Percentiles rank a stretch among this genome's conserved stretches.
These are phyloP conservation scores for Pipistrellus nathusii DNA, from an alignment of 2,797 vertebrate genomes.

Conservation along the genomic window DNA sequence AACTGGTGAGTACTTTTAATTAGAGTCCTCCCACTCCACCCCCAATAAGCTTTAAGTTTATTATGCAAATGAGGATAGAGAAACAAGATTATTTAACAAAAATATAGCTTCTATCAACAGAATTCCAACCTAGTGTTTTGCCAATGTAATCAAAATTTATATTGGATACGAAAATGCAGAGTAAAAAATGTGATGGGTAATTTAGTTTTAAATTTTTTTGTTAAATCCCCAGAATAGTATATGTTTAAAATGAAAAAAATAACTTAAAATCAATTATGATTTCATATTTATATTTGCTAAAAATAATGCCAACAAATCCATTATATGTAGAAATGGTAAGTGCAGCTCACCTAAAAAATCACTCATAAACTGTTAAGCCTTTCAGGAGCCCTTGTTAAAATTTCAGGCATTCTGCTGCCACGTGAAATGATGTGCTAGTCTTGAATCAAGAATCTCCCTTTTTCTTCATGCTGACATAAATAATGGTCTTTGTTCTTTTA, in stretches of 20 bases:
- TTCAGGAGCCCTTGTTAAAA: slow-evolving; percentile 63
- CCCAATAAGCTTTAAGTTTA: slow-evolving; percentile 1
- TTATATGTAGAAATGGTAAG: slow-evolving; percentile 63
- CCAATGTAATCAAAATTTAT: slow-evolving; percentile 49
- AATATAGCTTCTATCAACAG: slow-evolving; percentile 11
- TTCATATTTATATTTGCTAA: slow-evolving; percentile 55
- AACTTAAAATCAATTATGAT: slow-evolving; percentile 32
- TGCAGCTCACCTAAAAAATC: slow-evolving; percentile 50
- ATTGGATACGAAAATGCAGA: slow-evolving; percentile 59
- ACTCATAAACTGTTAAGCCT: slow-evolving; percentile 56
- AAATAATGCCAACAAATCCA: slow-evolving; percentile 61
- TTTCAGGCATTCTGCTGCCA: slow-evolving; percentile 56
- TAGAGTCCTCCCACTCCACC: neutral
- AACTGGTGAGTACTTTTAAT: slow-evolving; percentile 8
- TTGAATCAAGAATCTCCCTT: slow-evolving; percentile 57
- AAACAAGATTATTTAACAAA: slow-evolving; percentile 55
- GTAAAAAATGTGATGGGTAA: slow-evolving; percentile 7
- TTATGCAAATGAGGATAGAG: slow-evolving; percentile 35
- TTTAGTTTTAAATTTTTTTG: slow-evolving; percentile 34
- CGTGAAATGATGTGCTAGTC: slow-evolving; percentile 68
- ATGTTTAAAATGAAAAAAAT: slow-evolving; percentile 56
- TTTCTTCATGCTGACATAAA: slow-evolving; percentile 72
- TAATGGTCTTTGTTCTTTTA: slow-evolving; percentile 73
- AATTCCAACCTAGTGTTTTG: slow-evolving; percentile 43
- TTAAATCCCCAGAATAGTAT: slow-evolving; percentile 55